Percentiles rank a stretch among this genome's conserved stretches.
Evolutionary conservation across 2,113 vertebrate species (phyloP).

Genomic region (Ptilorrhoa leucosticta): DNA sequence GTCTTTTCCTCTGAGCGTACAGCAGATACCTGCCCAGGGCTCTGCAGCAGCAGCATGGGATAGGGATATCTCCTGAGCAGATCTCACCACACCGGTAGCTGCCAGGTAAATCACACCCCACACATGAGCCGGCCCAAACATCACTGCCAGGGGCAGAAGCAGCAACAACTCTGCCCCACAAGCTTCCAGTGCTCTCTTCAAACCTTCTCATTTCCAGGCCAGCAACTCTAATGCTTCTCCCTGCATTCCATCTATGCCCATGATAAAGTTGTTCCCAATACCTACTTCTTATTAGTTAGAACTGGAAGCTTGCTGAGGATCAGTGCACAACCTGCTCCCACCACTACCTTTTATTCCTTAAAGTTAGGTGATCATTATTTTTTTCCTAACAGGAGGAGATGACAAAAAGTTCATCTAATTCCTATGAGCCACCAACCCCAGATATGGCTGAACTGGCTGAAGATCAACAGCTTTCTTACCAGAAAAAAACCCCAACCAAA

Average conservation of each 20-base stretch:
- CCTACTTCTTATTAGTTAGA: neutral
- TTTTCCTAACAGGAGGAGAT: neutral
- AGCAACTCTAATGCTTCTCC: neutral
- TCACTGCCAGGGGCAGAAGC: neutral
- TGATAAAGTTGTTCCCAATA: neutral
- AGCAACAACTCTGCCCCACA: neutral
- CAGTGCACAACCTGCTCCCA: neutral
- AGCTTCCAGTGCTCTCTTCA: neutral
- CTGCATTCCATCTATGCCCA: neutral
- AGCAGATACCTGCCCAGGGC: neutral
- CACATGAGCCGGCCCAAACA: accelerated
- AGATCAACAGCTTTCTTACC: neutral
- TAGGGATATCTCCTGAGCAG: neutral
- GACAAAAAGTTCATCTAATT: neutral
- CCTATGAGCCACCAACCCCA: accelerated
- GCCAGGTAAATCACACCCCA: neutral
- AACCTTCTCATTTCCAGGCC: neutral
- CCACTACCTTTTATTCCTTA: neutral
- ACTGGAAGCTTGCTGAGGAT: neutral
- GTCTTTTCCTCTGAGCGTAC: neutral
- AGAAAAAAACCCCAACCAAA: neutral
- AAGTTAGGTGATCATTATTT: neutral
- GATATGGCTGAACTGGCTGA: neutral
- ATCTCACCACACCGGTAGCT: neutral
- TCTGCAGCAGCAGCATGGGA: neutral